These are phyloP conservation scores for Furnarius figulus DNA, from an alignment of 2,113 vertebrate genomes.

Conservation along the genomic window DNA sequence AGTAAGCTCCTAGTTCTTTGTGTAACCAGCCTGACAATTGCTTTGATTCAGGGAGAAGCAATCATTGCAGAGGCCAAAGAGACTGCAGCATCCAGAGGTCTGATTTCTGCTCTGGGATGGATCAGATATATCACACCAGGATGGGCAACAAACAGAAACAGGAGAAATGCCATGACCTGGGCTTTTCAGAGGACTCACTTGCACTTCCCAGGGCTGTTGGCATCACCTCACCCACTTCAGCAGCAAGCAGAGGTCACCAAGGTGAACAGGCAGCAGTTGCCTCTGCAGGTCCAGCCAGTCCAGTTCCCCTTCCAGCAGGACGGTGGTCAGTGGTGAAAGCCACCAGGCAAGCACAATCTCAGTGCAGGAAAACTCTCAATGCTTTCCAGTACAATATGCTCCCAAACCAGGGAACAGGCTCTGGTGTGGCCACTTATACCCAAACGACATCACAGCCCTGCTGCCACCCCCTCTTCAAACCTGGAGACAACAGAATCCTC, in stretches of 20 bases:
- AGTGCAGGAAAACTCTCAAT: neutral
- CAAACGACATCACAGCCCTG: too few relatives aligned
- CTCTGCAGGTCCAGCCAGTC: neutral
- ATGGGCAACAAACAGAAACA: neutral
- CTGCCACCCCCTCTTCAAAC: neutral
- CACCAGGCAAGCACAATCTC: neutral
- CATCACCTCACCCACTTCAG: neutral
- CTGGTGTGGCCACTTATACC: neutral
- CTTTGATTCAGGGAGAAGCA: neutral
- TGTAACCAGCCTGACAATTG: neutral
- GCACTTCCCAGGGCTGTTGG: neutral
- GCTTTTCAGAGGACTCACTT: neutral
- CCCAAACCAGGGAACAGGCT: neutral
- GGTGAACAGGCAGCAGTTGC: neutral
- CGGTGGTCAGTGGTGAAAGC: neutral
- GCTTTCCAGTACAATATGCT: neutral
- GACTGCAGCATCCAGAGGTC: neutral
- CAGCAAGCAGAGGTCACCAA: accelerated
- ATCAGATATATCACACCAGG: neutral
- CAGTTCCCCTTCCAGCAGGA: neutral
- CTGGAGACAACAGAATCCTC: accelerated
- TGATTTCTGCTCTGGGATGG: neutral
- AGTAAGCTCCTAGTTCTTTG: neutral
- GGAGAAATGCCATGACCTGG: neutral
- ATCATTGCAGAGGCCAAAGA: accelerated